These are phyloP conservation scores for Phrynocephalus vlangalii DNA, from an alignment of 2,797 vertebrate genomes.

Conservation along the genomic window DNA sequence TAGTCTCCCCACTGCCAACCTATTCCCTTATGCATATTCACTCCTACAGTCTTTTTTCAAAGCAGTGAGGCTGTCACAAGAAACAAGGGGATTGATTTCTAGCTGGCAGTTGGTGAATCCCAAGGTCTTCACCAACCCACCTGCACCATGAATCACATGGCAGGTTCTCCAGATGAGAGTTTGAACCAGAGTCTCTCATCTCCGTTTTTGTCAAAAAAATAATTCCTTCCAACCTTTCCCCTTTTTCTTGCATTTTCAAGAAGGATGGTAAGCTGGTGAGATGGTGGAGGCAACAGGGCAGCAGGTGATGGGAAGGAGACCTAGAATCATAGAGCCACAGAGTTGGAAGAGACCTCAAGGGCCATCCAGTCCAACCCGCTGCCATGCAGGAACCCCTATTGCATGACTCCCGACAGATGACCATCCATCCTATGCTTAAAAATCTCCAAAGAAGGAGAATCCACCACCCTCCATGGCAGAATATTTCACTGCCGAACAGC, in stretches of 20 bases:
- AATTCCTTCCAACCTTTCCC: not conserved
- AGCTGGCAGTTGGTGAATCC: conserved; percentile 23
- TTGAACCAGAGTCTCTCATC: not conserved
- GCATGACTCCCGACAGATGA: no score
- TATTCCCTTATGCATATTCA: not conserved
- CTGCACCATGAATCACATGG: not conserved
- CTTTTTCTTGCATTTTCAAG: not conserved
- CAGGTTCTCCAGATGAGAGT: not conserved
- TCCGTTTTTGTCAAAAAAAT: not conserved
- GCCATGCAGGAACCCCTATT: no score
- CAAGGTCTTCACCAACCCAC: not conserved
- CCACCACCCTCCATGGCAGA: no score
- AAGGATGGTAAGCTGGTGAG: not conserved
- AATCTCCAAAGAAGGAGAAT: no score
- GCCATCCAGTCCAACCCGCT: no score
- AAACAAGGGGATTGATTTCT: not conserved
- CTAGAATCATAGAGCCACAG: no score
- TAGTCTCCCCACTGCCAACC: not conserved
- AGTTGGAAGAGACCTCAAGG: no score
- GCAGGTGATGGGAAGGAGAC: not conserved
- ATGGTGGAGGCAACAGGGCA: not conserved
- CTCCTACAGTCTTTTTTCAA: conserved; percentile 21
- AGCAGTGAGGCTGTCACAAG: conserved; percentile 7
- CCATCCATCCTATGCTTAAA: no score
- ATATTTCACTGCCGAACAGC: no score